Evolutionary conservation across 1,140 invertebrate species (phyloP), one percentile per base, ranked within the genome.

Genomic region (Bombus sibiricus): DNA sequence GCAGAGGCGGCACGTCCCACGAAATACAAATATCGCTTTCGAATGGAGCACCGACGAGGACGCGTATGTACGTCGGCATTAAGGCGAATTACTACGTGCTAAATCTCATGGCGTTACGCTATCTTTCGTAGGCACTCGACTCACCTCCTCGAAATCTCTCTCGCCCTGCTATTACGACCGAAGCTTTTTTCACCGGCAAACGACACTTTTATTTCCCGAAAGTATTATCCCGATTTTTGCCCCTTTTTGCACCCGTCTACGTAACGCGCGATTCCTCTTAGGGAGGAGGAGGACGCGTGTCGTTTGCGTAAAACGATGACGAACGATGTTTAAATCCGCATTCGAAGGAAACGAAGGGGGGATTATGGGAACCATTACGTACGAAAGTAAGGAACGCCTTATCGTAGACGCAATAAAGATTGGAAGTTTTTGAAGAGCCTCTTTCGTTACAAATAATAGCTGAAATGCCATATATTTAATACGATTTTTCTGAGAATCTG

Each of bases 181-280:
- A 39, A 37, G 47, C 47, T 76, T 78, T 85, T 85, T 80, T 72
- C 47, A 6, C 34, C 53, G n/a, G 64, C 68, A 75, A 89, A 79
- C 88, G 88, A 87, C 88, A 89, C 85, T 90, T 90, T 87, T 90
- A 89, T 89, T 90, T 82, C 82, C 81, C 15, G 8, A 72, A 41
- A 83, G 85, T 74, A 89, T 89, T 87, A 90, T 87, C 81, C 78
- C 75, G 69, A 76, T 81, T 88, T 85, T 81, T 57, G 43, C 37
- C 39, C 66, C 86, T 80, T 82, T 34, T 66, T 59, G 68, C 41
- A n/a, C 10, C 79, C 53, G 37, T 13, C 69, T 37, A 53, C 39
- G 39, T 71, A 47, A 68, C 71, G 57, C 64, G 13, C 32, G 32
- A 59, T 39, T 28, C 39, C 39, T 62, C 47, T 43, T 13, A 25